Percentiles rank a stretch among this genome's conserved stretches.
Conservation (phyloP, 2,113 vertebrate genomes). For the Buteo buteo region DNA sequence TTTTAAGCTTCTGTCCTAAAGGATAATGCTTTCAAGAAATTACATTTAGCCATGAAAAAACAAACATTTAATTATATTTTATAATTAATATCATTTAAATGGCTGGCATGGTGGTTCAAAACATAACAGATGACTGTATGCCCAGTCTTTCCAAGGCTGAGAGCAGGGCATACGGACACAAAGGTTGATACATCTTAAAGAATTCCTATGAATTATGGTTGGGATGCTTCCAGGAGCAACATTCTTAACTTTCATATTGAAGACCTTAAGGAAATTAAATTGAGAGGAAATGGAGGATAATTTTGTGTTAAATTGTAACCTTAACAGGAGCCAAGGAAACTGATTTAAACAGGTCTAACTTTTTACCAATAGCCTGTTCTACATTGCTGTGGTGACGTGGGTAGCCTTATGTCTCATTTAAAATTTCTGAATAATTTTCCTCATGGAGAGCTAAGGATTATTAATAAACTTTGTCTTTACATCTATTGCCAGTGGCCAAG, state of each 20-base stretch:
- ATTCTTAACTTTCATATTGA: background rate
- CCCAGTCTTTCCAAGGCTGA: background rate
- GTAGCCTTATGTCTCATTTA: background rate
- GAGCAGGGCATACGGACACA: rapidly evolving
- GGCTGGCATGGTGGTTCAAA: background rate
- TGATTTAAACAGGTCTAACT: background rate
- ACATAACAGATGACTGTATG: background rate
- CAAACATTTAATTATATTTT: background rate
- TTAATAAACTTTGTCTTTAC: background rate
- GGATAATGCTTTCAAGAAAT: conserved; percentile 12
- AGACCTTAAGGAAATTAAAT: background rate
- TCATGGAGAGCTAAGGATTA: background rate
- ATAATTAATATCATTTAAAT: background rate
- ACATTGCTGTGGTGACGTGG: rapidly evolving
- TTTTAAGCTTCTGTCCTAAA: conserved; percentile 5
- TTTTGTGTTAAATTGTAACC: background rate
- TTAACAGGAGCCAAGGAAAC: background rate
- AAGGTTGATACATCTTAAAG: background rate
- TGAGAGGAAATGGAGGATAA: background rate
- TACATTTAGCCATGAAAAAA: background rate
- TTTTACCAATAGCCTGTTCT: background rate
- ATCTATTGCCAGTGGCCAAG: background rate
- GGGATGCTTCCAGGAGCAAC: background rate
- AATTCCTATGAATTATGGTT: background rate
- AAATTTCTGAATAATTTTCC: background rate